These are phyloP conservation scores for Synergus umbraculus DNA, from an alignment of 2,888 invertebrate species.

Conservation along the genomic window DNA sequence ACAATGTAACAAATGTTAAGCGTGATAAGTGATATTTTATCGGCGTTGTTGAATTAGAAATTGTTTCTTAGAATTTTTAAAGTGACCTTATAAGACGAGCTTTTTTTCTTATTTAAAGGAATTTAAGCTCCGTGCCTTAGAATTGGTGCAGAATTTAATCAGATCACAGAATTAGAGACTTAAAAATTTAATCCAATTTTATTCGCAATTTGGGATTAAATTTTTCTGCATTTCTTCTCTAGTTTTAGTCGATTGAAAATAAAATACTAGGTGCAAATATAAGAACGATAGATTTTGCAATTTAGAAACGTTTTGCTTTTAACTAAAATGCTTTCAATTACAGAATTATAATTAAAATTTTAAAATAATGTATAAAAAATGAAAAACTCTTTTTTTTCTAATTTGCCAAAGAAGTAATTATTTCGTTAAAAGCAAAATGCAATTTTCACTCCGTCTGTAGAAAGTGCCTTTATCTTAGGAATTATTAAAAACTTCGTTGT, in stretches of 20 bases:
- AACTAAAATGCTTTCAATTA: not conserved
- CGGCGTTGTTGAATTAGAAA: not conserved
- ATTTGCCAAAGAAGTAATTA: constrained; percentile 23
- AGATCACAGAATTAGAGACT: not conserved
- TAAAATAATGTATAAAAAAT: not conserved
- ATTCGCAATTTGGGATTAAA: not conserved
- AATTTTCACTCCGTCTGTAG: constrained; percentile 25
- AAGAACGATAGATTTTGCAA: not conserved
- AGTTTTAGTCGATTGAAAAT: not conserved
- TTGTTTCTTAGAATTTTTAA: constrained; percentile 5
- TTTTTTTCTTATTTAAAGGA: not conserved
- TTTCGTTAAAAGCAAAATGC: constrained; percentile 15
- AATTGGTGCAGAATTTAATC: constrained; percentile 8
- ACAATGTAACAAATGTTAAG: not conserved
- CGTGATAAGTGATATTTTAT: constrained; percentile 11
- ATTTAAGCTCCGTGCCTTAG: not conserved
- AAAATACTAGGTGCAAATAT: not conserved
- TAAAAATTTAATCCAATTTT: constrained; percentile 10
- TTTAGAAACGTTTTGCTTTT: not conserved
- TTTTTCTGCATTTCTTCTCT: not conserved
- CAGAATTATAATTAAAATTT: not conserved
- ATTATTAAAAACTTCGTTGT: constrained; percentile 1
- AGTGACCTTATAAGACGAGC: constrained; percentile 30
- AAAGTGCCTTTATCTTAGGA: constrained; percentile 34
- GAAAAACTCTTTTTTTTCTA: constrained; percentile 2